Evolutionary conservation across 2,888 invertebrate species (phyloP).

Genomic region (Lasiommata megera): DNA sequence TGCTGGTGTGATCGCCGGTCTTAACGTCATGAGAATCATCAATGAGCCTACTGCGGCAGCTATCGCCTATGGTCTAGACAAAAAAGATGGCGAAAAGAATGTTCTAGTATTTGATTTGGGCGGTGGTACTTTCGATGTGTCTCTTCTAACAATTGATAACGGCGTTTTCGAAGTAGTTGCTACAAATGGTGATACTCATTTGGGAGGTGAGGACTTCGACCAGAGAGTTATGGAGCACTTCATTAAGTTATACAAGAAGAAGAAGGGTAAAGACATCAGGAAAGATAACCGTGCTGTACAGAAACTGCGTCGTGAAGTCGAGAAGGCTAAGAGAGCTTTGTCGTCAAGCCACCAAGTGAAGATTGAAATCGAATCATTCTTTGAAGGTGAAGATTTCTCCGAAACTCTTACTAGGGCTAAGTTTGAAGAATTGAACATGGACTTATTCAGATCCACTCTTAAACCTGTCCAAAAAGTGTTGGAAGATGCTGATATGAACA

Average conservation of each 20-base stretch:
- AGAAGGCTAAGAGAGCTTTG: conserved; percentile 97
- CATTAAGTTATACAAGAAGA: conserved; percentile 98
- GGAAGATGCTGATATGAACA: conserved; percentile 99
- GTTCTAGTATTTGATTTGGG: conserved; percentile 99
- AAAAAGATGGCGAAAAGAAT: conserved; percentile 98
- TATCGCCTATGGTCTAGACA: conserved; percentile 98
- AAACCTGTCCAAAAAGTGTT: conserved; percentile 97
- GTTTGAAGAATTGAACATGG: conserved; percentile 99
- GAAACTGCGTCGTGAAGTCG: conserved; percentile 97
- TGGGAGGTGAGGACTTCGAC: conserved; percentile 99
- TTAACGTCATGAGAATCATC: conserved; percentile 97
- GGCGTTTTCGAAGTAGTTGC: conserved; percentile 98
- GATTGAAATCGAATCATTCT: conserved; percentile 99
- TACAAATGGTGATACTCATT: conserved; percentile 97
- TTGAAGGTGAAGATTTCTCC: conserved; percentile 98
- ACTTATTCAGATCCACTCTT: conserved; percentile 93
- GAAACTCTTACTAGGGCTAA: conserved; percentile 98
- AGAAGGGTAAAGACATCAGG: conserved; percentile 98
- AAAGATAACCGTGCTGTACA: conserved; percentile 97
- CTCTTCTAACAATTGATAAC: conserved; percentile 98
- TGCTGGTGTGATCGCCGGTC: conserved; percentile 96
- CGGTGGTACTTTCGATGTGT: conserved; percentile 99
- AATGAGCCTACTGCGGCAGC: conserved; percentile 99
- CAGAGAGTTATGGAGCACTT: conserved; percentile 99
- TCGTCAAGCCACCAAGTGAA: conserved; percentile 97